These are phyloP conservation scores for Pristiophorus japonicus DNA, from an alignment of 2,113 vertebrate genomes.

Conservation along the genomic window DNA sequence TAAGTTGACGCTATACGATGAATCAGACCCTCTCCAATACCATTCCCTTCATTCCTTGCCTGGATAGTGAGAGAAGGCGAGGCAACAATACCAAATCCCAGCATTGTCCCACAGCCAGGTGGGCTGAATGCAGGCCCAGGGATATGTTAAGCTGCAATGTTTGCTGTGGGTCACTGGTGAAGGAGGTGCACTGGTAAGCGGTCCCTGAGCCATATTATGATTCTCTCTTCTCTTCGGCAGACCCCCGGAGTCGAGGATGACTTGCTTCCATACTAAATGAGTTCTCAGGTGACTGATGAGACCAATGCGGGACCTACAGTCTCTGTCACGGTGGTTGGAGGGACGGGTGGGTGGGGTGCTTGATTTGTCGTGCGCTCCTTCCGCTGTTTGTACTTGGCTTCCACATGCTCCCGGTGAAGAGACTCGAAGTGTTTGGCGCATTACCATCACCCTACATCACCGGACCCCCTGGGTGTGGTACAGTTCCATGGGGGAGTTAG, in stretches of 20 bases:
- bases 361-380: too few species aligned
- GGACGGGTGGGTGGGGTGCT: too few species aligned
- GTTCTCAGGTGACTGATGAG: too few species aligned
- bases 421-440: too few species aligned
- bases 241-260: too few species aligned
- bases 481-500: neutral
- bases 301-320: too few species aligned
- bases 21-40: neutral
- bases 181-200: neutral
- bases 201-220: neutral
- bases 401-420: too few species aligned
- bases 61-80: neutral
- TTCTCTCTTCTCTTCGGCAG: too few species aligned
- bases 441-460: neutral
- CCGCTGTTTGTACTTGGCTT: too few species aligned
- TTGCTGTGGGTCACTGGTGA: neutral
- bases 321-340: too few species aligned
- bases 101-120: neutral
- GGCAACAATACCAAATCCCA: neutral
- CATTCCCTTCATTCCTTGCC: neutral
- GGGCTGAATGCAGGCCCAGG: neutral
- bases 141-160: neutral
- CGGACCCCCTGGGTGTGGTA: neutral
- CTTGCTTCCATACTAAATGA: too few species aligned
- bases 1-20: neutral